Evolutionary conservation across 1,140 invertebrate genomes (phyloP), one percentile per base, ranked within the genome.

Genomic region (Maniola jurtina): DNA sequence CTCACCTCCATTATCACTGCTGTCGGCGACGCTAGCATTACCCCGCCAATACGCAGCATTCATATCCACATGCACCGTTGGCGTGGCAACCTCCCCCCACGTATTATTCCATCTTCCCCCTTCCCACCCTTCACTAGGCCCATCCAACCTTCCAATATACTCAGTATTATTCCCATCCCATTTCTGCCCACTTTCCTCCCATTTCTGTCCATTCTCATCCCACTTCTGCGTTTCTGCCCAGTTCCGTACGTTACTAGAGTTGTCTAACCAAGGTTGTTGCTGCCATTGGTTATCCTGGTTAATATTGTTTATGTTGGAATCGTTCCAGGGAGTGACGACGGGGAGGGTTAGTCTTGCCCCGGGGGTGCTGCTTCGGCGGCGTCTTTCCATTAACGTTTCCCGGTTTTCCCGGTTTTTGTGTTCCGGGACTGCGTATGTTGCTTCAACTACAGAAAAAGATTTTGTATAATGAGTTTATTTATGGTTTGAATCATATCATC

Each of bases 21-120:
- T 79, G 86, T 94, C 86, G 81, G 93, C 93, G 79, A 95, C 80
- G 81, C 91, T 90, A 69, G 91, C 84, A 73, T 90, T 86, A 0
- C 92, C 92, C 48, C 89, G 86, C 91, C 92, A 93, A 35, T 92
- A 92, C 0, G 87, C 81, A 0, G 85, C 85, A 40, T 85, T 85
- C 80, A 85, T 81, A 59, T 88, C 87, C 6, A 90, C 87, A 38
- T 85, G 82, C 2, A 89, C 86, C 0, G 86, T 89, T 0, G 86
- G 87, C 0, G 87, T 89, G 3, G 84, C 81, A 0, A 85, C 80
- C 42, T 79, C 86, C 9, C 81, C 84, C 87, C 88, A 86, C 38
- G 85, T 84, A 8, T 82, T 81, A 79, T 88, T 79, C 75, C 84
- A 74, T 68, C 83, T 86, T 76, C 69, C 84, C 69, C 71, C 77